Evolutionary conservation across 2,888 invertebrate genomes (phyloP).

Genomic region (Microplitis manilae): DNA sequence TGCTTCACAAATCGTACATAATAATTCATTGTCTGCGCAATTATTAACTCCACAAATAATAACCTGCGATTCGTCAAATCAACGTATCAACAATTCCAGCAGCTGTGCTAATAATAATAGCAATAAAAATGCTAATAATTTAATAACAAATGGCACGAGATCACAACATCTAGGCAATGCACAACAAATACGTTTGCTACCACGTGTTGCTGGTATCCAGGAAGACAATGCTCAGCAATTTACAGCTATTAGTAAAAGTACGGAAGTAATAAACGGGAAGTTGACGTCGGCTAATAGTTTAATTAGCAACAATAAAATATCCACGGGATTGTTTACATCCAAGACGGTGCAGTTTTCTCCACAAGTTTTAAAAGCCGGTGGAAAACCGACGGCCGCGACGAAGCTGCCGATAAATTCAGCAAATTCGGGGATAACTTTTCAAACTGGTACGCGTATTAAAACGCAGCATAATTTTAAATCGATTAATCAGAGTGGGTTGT

Average conservation of each 20-base stretch:
- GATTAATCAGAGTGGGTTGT: constrained; percentile 33
- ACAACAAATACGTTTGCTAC: constrained; percentile 55
- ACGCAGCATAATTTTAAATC: constrained; percentile 57
- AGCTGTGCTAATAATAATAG: background rate
- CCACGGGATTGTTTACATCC: constrained; percentile 47
- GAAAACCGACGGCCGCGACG: constrained; percentile 47
- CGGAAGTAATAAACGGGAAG: background rate
- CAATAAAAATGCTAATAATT: constrained; percentile 42
- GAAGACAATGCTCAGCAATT: constrained; percentile 57
- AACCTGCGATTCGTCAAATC: constrained; percentile 55
- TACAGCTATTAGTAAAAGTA: constrained; percentile 5
- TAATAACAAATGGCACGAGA: constrained; percentile 45
- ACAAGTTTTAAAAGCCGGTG: constrained; percentile 57
- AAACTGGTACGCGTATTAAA: constrained; percentile 56
- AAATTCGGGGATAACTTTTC: background rate
- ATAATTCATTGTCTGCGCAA: constrained; percentile 55
- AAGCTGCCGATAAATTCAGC: constrained; percentile 42
- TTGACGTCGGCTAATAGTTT: constrained; percentile 26
- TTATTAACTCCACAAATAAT: constrained; percentile 59
- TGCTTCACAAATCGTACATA: constrained; percentile 57
- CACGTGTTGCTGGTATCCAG: constrained; percentile 55
- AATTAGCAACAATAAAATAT: constrained; percentile 44
- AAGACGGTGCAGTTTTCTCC: constrained; percentile 63
- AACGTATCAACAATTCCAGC: constrained; percentile 38
- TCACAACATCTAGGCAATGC: constrained; percentile 53